These are phyloP conservation scores for Argynnis bischoffii DNA, from an alignment of 2,888 invertebrate genomes.

Conservation along the genomic window DNA sequence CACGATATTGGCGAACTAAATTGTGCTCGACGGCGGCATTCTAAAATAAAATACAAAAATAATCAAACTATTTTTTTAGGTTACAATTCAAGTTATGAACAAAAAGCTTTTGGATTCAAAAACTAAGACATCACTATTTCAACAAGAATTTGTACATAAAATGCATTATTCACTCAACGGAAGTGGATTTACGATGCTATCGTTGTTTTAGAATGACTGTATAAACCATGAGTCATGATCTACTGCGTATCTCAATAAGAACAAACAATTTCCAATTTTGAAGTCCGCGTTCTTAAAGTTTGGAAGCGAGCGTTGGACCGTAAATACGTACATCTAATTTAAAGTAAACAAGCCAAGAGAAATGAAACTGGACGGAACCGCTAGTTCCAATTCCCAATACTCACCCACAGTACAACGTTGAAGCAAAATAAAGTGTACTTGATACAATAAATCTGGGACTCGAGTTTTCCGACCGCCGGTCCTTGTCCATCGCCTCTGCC, in stretches of 20 bases:
- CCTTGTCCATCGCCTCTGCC: constrained; percentile 79
- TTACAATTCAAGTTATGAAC: neutral
- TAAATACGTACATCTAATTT: constrained; percentile 43
- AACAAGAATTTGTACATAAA: neutral
- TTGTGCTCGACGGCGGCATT: no score
- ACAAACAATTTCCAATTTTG: constrained; percentile 36
- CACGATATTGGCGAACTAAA: no score
- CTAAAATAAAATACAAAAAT: no score
- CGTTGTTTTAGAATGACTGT: constrained; percentile 1
- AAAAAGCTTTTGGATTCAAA: no score
- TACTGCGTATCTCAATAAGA: constrained; percentile 3
- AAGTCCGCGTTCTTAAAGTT: constrained; percentile 25
- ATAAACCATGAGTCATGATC: constrained; percentile 19
- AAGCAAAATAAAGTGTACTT: constrained; percentile 92
- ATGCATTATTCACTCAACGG: neutral
- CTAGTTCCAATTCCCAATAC: constrained; percentile 54
- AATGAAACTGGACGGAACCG: constrained; percentile 27
- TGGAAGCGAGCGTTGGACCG: constrained; percentile 29
- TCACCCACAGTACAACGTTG: constrained; percentile 90
- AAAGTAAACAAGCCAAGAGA: constrained; percentile 42
- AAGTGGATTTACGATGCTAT: neutral
- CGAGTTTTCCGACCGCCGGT: constrained; percentile 82
- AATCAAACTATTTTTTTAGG: neutral
- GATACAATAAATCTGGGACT: constrained; percentile 89
- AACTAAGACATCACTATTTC: neutral